Conservation (phyloP, 2,797 vertebrate genomes). For the Phylloscopus collybita region DNA sequence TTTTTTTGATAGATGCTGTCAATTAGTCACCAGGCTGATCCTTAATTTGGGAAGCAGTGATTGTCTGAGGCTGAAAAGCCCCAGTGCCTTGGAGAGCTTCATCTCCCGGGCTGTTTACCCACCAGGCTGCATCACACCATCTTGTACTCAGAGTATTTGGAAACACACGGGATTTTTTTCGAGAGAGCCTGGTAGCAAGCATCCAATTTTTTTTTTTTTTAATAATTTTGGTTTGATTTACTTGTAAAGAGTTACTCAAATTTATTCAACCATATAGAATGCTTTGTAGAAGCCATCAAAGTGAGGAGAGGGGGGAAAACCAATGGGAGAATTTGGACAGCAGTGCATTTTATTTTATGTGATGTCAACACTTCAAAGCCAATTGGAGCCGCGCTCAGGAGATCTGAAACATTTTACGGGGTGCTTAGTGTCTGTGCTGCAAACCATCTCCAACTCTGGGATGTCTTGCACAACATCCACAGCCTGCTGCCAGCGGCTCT, state of each 20-base stretch:
- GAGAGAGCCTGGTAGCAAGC: neutral
- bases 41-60: neutral
- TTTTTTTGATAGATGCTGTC: neutral
- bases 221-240: conserved; percentile 52
- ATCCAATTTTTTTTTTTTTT: neutral
- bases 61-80: conserved; percentile 4
- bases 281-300: conserved; percentile 73
- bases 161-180: conserved; percentile 16
- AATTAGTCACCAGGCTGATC: neutral
- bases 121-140: conserved; percentile 23
- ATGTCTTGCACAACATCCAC: conserved; percentile 1
- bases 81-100: neutral
- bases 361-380: conserved; percentile 76
- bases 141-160: conserved; percentile 59
- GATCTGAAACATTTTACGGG: conserved; percentile 34
- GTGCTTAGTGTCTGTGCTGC: conserved; percentile 16
- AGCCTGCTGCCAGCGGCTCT: neutral
- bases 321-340: conserved; percentile 67
- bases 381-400: conserved; percentile 30
- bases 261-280: conserved; percentile 72
- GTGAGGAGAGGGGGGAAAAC: conserved; percentile 8
- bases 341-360: conserved; percentile 67
- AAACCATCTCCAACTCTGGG: conserved; percentile 46
- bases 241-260: conserved; percentile 64
- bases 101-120: conserved; percentile 49